Base-by-base conservation (phyloP, 2,888 invertebrate species). In the Nysson spinosus region DNA sequence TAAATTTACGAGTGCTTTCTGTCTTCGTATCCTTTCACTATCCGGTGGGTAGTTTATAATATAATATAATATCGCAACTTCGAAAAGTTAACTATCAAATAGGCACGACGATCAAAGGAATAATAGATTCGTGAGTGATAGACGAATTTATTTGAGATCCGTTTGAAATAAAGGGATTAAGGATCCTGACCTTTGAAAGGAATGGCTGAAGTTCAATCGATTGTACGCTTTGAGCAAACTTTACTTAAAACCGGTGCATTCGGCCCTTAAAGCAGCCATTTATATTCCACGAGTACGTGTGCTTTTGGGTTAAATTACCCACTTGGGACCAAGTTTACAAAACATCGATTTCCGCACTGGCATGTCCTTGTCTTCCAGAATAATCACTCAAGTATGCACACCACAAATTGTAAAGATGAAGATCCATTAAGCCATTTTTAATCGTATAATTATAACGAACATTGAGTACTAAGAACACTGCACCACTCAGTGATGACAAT, bases 1-100 rank as follows among this genome's bases (percentile, higher is more conserved):
- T 28, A 22, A 50, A 52, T 67, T 47, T 17, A 12, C 42, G 11
- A 55, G 37, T 34, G 44, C 40, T 51, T 66, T 28, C 11, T 37
- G 32, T 50, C 12, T n/a, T n/a, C n/a, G n/a, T n/a, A n/a, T n/a
- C n/a, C n/a, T n/a, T n/a, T n/a, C n/a, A n/a, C n/a, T n/a, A n/a
- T n/a, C n/a, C n/a, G n/a, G n/a, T n/a, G n/a, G n/a, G n/a, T n/a
- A n/a, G n/a, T n/a, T n/a, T n/a, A n/a, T n/a, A n/a, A n/a, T n/a
- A n/a, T n/a, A n/a, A n/a, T n/a, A n/a, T n/a, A n/a, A n/a, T n/a
- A n/a, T n/a, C n/a, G n/a, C n/a, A n/a, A n/a, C n/a, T n/a, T n/a
- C n/a, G n/a, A n/a, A n/a, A n/a, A n/a, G n/a, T n/a, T n/a, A n/a
- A n/a, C n/a, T n/a, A n/a, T n/a, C n/a, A n/a, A n/a, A n/a, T n/a